Base-by-base conservation (phyloP, 2,797 vertebrate species). In the Brachymystax lenok region DNA sequence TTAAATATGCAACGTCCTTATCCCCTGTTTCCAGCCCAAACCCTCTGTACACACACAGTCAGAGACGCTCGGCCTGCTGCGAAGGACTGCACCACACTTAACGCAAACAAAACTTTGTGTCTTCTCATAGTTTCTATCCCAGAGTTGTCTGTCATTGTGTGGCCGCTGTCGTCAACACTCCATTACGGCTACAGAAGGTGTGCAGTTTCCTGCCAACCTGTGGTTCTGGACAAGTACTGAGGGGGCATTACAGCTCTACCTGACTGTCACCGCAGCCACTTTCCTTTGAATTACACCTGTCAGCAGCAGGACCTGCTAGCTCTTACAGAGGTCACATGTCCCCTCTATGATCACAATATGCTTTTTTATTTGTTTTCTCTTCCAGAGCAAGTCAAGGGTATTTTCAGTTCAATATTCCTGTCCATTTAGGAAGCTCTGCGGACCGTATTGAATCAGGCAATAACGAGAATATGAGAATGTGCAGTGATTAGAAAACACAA, bases 1-100 rank as follows among this genome's bases (percentile, higher is more conserved):
- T 84, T 77, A 84, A 84, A 74, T 82, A 78, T 76, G 83, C 28
- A 35, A 68, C 76, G 83, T 82, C 77, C 78, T 78, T 80, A 76
- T 71, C 61, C 63, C 69, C 30, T 28, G 51, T 51, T 78, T 56
- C 51, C 76, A 71, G 64, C 28, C 24, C 54, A 70, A 74, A 70
- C 72, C 69, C n/a, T 70, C 66, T 63, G 17, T 17, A 69, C 30
- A 5, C 68, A 69, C 40, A 70, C 28, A 64, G 30, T 69, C 51
- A 74, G 64, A 73, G 52, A 40, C 14, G 21, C 46, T 19, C 30
- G 69, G 28, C 61, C 33, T n/a, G 6, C n/a, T 2, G 19, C 52
- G 40, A 63, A 54, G 69, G 5, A 2, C 16, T 4, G 14, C 40
- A 13, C 35, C 54, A 40, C 69, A 54, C 74, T 33, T 28, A 50